Percentiles rank a stretch among this genome's conserved stretches.
Evolutionary conservation across 2,113 vertebrate genomes (phyloP).

Genomic region (Pteropus alecto): DNA sequence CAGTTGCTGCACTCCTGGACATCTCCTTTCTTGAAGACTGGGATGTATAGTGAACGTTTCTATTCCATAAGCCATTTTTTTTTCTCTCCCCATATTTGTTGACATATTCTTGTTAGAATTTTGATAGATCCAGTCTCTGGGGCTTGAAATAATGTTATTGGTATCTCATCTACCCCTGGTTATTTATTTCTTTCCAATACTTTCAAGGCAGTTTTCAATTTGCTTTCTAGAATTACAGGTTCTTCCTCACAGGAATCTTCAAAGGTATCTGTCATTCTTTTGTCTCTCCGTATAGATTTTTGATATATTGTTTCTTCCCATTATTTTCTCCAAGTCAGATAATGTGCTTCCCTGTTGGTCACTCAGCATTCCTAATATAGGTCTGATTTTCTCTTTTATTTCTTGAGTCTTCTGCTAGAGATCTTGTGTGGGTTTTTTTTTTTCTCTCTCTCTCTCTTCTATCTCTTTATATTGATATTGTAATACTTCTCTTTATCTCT

Average conservation of each 20-base stretch:
- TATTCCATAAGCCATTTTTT: neutral
- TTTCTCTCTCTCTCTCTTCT: neutral
- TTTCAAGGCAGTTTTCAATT: neutral
- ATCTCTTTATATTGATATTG: neutral
- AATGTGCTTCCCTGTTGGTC: neutral
- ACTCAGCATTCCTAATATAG: neutral
- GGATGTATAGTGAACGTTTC: too few relatives aligned
- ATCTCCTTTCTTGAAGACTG: neutral
- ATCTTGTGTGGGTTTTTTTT: neutral
- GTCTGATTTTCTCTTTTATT: neutral
- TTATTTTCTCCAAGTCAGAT: neutral
- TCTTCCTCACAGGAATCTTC: neutral
- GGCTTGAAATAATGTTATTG: neutral
- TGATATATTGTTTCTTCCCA: neutral
- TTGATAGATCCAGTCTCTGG: neutral
- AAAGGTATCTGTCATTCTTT: neutral
- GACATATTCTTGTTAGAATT: neutral
- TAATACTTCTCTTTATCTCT: neutral
- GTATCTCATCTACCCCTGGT: neutral
- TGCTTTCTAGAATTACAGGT: neutral
- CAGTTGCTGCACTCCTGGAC: too few relatives aligned
- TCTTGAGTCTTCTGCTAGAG: neutral
- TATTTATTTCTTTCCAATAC: neutral
- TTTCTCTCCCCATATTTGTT: neutral
- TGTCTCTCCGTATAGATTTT: neutral